Conservation (phyloP, 2,888 invertebrate species). For the Diploptera punctata region DNA sequence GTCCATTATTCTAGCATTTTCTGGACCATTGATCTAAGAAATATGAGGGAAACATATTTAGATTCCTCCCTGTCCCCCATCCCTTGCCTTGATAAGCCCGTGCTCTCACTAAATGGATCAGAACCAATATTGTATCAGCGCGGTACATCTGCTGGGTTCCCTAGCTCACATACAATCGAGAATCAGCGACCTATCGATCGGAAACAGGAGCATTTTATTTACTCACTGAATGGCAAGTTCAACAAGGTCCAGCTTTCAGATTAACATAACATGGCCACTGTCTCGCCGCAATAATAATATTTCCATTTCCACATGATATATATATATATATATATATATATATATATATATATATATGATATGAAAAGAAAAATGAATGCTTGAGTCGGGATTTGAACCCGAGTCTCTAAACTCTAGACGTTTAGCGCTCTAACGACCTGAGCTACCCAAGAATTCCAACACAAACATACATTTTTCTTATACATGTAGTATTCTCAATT, state of each 20-base stretch:
- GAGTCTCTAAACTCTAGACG: no score
- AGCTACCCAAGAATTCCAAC: no score
- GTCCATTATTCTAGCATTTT: not conserved
- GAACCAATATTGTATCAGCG: not conserved
- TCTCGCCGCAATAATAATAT: no score
- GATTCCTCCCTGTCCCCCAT: not conserved
- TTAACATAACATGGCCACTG: not conserved
- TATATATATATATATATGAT: no score
- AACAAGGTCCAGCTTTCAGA: not conserved
- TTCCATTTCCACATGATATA: no score
- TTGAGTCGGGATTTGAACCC: no score
- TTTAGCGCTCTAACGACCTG: no score
- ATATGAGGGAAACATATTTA: not conserved
- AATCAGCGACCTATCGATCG: slow-evolving; percentile 5
- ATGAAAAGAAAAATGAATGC: no score
- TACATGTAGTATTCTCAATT: no score
- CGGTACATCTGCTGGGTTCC: not conserved
- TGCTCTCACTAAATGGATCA: not conserved
- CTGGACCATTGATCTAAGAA: slow-evolving; percentile 6
- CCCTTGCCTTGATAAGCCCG: not conserved
- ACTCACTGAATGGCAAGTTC: slow-evolving; percentile 17
- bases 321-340: no score
- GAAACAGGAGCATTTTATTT: slow-evolving; percentile 34
- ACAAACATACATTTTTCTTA: no score
- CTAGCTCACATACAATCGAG: slow-evolving; percentile 1